Evolutionary conservation across 2,888 invertebrate species (phyloP), one percentile per base, ranked within the genome.

Genomic region (Andrena haemorrhoa): DNA sequence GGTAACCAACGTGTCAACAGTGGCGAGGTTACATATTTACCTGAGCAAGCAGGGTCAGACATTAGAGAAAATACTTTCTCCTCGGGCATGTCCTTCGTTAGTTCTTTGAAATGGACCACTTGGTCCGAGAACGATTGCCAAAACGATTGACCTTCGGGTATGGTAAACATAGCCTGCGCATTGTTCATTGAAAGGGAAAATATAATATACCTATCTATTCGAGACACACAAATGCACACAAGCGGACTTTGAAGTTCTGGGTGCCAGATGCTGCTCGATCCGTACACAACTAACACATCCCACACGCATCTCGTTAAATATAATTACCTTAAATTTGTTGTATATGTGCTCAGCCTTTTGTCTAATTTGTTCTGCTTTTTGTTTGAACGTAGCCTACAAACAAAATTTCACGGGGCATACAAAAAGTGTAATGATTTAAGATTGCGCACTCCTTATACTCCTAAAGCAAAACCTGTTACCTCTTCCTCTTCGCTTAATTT

Each of bases 101-200:
- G 95, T 75, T 95, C 95, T 92, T 96, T 96, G 93, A 97, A 97
- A 74, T 95, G 95, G 4, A 95, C 94, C 0, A 97, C 96, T 85
- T 96, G 95, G 72, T 96, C 95, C 4, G 95, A 95, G 94, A 97
- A 97, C 64, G 95, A 95, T 81, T 97, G 96, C 96, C 96, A 96
- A 93, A 97, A 97, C 0, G 96, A 95, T 47, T 96, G 94, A 0
- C 95, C 95, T 12, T 95, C 95, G 0, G 96, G 95, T 31, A 96
- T 94, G 0, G 95, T 94, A 89, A 97, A 97, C 86, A 97, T 93
- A 16, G 94, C 94, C 96, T 96, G 93, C 7, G 33, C 1, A 33
- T 58, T 63, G 26, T 70, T 74, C n/a, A 69, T 20, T 33, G 23
- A 41, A 76, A 68, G 49, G 47, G 74, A 75, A 75, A 20, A 79